Percentiles rank a stretch among this genome's conserved stretches.
Conservation (phyloP, 2,113 vertebrate species). For the Columbina picui region DNA sequence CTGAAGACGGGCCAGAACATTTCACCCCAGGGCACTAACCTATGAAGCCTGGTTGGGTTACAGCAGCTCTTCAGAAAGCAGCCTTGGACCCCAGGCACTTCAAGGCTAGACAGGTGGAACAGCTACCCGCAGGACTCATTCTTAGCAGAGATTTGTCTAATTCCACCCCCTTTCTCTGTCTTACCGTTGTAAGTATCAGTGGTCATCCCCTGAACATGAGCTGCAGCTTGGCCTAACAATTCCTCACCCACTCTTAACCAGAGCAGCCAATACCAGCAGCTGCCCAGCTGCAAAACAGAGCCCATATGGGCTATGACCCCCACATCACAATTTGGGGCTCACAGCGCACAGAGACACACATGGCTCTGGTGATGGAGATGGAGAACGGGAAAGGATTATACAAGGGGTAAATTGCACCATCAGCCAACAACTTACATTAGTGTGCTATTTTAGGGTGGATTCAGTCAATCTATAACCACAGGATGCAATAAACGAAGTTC, state of each 20-base stretch:
- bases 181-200: neutral
- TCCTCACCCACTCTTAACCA: neutral
- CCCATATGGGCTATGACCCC: rapidly evolving
- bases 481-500: neutral
- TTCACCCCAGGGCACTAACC: neutral
- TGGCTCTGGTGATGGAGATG: neutral
- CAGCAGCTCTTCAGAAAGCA: neutral
- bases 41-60: neutral
- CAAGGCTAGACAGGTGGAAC: neutral
- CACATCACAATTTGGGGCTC: neutral
- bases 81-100: neutral
- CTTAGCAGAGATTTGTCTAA: neutral
- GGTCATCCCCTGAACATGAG: neutral
- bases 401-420: neutral
- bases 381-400: neutral
- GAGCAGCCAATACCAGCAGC: neutral
- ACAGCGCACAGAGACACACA: neutral
- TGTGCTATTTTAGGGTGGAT: neutral
- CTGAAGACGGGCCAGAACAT: neutral
- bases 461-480: neutral
- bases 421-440: neutral
- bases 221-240: neutral
- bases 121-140: neutral
- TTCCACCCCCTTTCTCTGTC: neutral
- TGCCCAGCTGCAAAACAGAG: neutral